phyloP scores from a whole-genome alignment of 2,888 invertebrate genomes.

The Malthinus seriepunctatus region DNA sequence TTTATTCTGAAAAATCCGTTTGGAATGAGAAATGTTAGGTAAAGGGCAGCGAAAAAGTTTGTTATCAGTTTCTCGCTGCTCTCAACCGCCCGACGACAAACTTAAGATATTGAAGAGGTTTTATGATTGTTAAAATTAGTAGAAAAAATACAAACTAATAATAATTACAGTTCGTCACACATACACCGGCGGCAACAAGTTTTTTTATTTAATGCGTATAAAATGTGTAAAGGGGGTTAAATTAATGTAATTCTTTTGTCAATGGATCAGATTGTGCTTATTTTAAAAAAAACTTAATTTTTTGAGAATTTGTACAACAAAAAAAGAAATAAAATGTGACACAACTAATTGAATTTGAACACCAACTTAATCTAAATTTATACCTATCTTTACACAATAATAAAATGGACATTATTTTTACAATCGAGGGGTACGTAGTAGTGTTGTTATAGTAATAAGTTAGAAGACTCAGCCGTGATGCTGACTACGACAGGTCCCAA shows the following conservation, averaged over 20 bases:
- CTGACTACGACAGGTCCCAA: conserved; percentile 33
- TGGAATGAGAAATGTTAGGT: conserved; percentile 49
- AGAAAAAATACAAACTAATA: conserved; percentile 23
- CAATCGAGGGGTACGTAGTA: conserved; percentile 56
- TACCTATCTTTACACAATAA: conserved; percentile 55
- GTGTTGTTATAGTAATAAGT: conserved; percentile 43
- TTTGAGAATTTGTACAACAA: conserved; percentile 20
- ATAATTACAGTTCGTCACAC: conserved; percentile 26
- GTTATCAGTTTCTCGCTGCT: neutral
- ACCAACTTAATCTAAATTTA: conserved; percentile 56
- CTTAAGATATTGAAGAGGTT: too few relatives aligned
- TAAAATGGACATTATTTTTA: conserved; percentile 58
- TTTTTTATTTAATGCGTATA: neutral
- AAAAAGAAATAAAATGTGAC: conserved; percentile 18
- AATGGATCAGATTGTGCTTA: conserved; percentile 22
- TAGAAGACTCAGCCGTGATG: conserved; percentile 35
- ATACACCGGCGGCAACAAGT: conserved; percentile 14
- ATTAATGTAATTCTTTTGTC: neutral
- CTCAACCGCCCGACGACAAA: neutral
- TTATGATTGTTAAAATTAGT: conserved; percentile 11
- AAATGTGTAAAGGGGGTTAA: too few relatives aligned
- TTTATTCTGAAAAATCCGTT: conserved; percentile 47
- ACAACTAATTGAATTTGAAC: conserved; percentile 39
- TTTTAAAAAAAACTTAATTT: conserved; percentile 11
- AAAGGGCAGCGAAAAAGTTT: conserved; percentile 38